Evolutionary conservation across 2,888 invertebrate species (phyloP), one percentile per base, ranked within the genome.

Genomic region (Morinoia aosen): DNA sequence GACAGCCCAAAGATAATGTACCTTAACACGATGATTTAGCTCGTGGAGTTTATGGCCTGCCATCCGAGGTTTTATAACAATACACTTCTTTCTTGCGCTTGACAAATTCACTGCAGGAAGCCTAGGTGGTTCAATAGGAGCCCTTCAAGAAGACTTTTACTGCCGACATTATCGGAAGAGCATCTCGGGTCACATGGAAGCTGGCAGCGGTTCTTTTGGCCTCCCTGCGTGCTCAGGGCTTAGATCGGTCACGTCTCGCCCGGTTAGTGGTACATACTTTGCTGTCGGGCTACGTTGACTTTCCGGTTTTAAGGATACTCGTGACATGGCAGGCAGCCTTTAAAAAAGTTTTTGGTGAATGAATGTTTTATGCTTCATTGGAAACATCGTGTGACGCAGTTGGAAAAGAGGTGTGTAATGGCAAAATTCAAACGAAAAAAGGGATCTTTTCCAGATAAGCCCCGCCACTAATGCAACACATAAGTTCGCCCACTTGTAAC

Each of bases 161-260:
- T 40, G 90, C 48, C 40, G 90, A 39, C 40, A 48, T 48, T 90
- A 90, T 90, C 90, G 48, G 40, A 39, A 33, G 93, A 93, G 56
- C 93, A 93, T 93, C 93, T 93, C 57, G 93, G 93, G 93, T 93
- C 93, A 57, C 57, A 57, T 93, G 93, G 93, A 57, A 93, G 93
- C 93, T 93, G 57, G 57, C 93, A 57, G 93, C 93, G 16, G 90
- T 39, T 39, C 76, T 76, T 33, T 10, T 25, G 76, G 25, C 76
- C 33, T 76, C 33, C 25, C 76, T 25, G 25, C 76, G 25, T 76
- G 33, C 76, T 33, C 76, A 14, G 76, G 76, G 25, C 33, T 76
- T 76, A 33, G 76, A 33, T 76, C 76, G 76, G 76, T 76, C 76
- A 76, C 76, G 76, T 76, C 76, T 76, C 76, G 76, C 76, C 33